phyloP scores from a whole-genome alignment of 92 coral and sea anemone species.

The Epizoanthus scotinus region DNA sequence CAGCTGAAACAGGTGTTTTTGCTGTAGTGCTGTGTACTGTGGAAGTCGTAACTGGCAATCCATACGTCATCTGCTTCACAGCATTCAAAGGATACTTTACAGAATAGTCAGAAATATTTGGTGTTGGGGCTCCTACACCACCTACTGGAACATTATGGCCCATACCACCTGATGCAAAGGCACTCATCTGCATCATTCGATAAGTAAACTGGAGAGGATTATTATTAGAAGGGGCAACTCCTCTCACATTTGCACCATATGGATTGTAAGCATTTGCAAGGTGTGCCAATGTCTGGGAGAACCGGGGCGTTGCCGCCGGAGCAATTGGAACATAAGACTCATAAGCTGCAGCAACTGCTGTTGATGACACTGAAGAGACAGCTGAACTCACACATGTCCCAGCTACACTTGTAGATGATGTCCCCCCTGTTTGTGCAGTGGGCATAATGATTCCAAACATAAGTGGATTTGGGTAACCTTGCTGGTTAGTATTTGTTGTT shows the following conservation, averaged over 20 bases:
- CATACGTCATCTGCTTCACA: slow-evolving; percentile 50
- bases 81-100: slow-evolving; percentile 62
- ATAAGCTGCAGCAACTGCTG: slow-evolving; percentile 98
- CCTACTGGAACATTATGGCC: slow-evolving; percentile 44
- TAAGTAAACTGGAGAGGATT: slow-evolving; percentile 75
- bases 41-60: slow-evolving; percentile 30
- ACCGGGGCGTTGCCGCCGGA: slow-evolving; percentile 78
- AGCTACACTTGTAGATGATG: slow-evolving; percentile 47
- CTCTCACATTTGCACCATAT: slow-evolving; percentile 62
- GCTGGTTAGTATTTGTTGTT: slow-evolving; percentile 51
- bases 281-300: slow-evolving; percentile 91
- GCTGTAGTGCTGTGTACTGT: slow-evolving; percentile 32
- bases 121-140: slow-evolving; percentile 29
- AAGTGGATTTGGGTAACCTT: slow-evolving; percentile 67
- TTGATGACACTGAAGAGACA: slow-evolving; percentile 48
- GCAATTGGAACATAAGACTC: slow-evolving; percentile 97
- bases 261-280: slow-evolving; percentile 94
- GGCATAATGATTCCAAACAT: slow-evolving; percentile 94
- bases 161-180: slow-evolving; percentile 60
- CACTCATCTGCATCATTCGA: slow-evolving; percentile 83
- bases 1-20: slow-evolving; percentile 45
- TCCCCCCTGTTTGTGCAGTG: slow-evolving; percentile 55
- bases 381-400: slow-evolving; percentile 66
- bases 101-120: slow-evolving; percentile 51
- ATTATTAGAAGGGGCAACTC: slow-evolving; percentile 59